phyloP scores from a whole-genome alignment of 2,113 vertebrate genomes.

The Perccottus glenii region DNA sequence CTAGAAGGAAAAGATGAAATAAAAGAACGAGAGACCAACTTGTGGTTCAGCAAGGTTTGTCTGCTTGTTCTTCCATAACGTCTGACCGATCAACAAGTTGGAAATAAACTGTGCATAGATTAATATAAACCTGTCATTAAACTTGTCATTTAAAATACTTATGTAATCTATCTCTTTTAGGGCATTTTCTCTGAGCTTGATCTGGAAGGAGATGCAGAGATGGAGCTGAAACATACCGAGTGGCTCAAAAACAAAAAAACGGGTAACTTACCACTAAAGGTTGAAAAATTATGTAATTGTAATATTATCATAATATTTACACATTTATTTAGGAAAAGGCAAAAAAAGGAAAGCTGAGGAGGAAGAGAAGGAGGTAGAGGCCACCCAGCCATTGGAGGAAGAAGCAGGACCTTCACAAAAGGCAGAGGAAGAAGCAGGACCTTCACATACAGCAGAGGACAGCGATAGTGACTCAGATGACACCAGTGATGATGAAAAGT shows the following conservation, averaged over 20 bases:
- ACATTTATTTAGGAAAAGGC: constrained; percentile 46
- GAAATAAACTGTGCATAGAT: too few relatives aligned
- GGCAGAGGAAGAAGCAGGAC: constrained; percentile 37
- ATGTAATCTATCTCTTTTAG: constrained; percentile 64
- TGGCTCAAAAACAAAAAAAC: constrained; percentile 68
- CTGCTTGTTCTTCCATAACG: too few relatives aligned
- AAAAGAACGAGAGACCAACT: constrained; percentile 80
- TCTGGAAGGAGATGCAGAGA: constrained; percentile 84
- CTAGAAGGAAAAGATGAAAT: constrained; percentile 86
- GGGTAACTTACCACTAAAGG: constrained; percentile 35
- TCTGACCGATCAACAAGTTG: too few relatives aligned
- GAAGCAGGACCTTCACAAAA: constrained; percentile 57
- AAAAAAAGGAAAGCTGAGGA: constrained; percentile 69
- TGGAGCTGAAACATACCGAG: constrained; percentile 87
- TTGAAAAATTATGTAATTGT: not conserved
- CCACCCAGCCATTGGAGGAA: constrained; percentile 32
- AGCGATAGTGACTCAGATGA: constrained; percentile 78
- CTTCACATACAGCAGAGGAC: constrained; percentile 57
- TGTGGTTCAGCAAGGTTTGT: constrained; percentile 95
- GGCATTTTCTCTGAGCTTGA: constrained; percentile 88
- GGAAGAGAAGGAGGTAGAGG: constrained; percentile 23
- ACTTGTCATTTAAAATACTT: too few relatives aligned
- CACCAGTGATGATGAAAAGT: constrained; percentile 86
- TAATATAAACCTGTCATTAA: too few relatives aligned
- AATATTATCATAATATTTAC: not conserved